Evolutionary conservation across 2,113 vertebrate genomes (phyloP).

Genomic region (Jaculus jaculus): DNA sequence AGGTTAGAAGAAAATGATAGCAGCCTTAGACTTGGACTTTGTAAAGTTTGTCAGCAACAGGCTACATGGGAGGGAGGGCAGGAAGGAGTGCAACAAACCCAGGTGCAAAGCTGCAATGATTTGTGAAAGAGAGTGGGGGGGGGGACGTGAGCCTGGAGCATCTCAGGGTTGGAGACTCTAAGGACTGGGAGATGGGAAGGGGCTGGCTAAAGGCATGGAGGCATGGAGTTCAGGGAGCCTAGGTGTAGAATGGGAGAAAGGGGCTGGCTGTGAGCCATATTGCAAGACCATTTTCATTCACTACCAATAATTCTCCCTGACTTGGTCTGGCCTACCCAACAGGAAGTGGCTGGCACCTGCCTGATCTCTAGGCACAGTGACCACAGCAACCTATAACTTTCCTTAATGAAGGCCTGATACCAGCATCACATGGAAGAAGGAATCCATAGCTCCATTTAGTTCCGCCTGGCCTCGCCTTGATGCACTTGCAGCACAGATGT

Average conservation of each 20-base stretch:
- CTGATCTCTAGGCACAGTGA: background rate
- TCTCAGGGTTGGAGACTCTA: background rate
- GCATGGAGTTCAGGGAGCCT: background rate
- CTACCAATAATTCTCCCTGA: background rate
- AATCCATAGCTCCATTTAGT: background rate
- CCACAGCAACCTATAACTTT: slow-evolving; percentile 11
- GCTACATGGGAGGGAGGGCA: slow-evolving; percentile 19
- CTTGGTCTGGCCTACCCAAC: background rate
- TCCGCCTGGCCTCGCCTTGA: background rate
- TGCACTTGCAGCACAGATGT: background rate
- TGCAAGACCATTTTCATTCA: background rate
- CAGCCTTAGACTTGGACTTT: slow-evolving; percentile 29
- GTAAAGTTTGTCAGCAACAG: background rate
- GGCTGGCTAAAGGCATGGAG: background rate
- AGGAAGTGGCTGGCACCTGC: slow-evolving; percentile 22
- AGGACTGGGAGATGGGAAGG: background rate
- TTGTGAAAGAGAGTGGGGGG: fast-evolving
- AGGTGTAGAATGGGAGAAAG: background rate
- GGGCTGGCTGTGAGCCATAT: background rate
- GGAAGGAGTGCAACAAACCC: background rate
- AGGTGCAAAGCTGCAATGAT: background rate
- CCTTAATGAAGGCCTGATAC: background rate
- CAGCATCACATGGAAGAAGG: background rate
- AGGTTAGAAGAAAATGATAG: background rate
- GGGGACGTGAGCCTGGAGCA: background rate